Conservation (phyloP, 2,888 invertebrate genomes). For the Aspidiotus destructor region DNA sequence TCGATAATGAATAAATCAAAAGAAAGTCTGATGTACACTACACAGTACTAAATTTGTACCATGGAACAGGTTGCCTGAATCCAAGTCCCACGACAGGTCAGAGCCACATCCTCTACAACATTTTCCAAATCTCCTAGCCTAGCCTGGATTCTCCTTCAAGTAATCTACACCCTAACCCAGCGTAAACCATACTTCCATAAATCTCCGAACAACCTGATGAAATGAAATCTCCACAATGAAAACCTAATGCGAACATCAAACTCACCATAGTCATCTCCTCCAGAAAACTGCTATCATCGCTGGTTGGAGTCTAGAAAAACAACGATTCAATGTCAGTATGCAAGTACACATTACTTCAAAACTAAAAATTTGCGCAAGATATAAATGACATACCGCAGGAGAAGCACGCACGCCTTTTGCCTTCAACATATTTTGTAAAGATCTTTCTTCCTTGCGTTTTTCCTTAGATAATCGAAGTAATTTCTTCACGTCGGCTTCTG, state of each 20-base stretch:
- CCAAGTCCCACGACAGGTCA: no score
- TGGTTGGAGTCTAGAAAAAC: slow-evolving; percentile 17
- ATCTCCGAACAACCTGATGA: no score
- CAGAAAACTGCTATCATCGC: slow-evolving; percentile 10
- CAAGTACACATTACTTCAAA: not conserved
- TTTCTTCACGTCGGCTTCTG: slow-evolving; percentile 22
- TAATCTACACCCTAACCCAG: no score
- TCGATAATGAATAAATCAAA: no score
- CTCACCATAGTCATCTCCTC: not conserved
- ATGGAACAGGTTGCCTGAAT: no score
- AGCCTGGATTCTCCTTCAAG: no score
- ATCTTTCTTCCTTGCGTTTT: slow-evolving; percentile 24
- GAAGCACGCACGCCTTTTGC: slow-evolving; percentile 1
- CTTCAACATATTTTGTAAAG: slow-evolving; percentile 12
- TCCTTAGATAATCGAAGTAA: slow-evolving; percentile 15
- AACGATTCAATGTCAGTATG: not conserved
- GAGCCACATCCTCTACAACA: no score
- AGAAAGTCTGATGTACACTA: no score
- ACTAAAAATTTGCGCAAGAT: not conserved
- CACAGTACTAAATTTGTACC: no score
- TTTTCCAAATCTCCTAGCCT: no score
- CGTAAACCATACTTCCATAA: no score
- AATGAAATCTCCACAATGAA: no score
- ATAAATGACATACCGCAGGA: slow-evolving; percentile 33
- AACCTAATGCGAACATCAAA: not conserved